Evolutionary conservation across 2,113 vertebrate species (phyloP), one percentile per base, ranked within the genome.

Genomic region (Caretta caretta): DNA sequence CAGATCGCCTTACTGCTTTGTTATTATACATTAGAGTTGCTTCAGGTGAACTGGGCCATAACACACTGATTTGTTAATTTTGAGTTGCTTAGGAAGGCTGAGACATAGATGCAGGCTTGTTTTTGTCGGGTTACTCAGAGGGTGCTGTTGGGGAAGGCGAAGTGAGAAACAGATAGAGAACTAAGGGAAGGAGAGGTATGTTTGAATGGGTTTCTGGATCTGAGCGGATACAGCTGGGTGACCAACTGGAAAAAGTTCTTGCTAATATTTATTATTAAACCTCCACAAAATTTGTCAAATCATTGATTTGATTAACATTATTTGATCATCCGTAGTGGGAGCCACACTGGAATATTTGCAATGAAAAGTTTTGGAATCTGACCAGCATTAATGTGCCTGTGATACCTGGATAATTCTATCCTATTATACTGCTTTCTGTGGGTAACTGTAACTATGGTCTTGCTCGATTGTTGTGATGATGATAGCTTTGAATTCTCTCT

Each of bases 401-500:
- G 96, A 95, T 95, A 92, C 92, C 2, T 90, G 84, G 94, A 88
- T 94, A 96, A 92, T 96, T 96, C 95, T 93, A 95, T 83, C 62
- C 10, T 89, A 86, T 94, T 54, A 94, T 89, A 81, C 84, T 97
- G 69, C 53, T 94, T 97, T 96, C 94, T 91, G 90, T 88, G 94
- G 87, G 90, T 97, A 93, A 91, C 94, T 96, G 89, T 90, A 94
- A 91, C 94, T 96, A 65, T 93, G 96, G 95, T 82, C 87, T 88
- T 5, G 3, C 65, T 96, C 95, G 95, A 95, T 96, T 95, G 86
- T 94, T 92, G 95, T 91, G 94, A 96, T 80, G 94, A 95, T 96
- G 96, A 96, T 96, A 94, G 85, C 93, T 94, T 96, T 94, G 93
- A 97, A 97, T 97, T 93, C 96, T 96, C 94, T 93, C 96, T 97